Conservation (phyloP, 2,797 vertebrate genomes). For the Bucorvus abyssinicus region DNA sequence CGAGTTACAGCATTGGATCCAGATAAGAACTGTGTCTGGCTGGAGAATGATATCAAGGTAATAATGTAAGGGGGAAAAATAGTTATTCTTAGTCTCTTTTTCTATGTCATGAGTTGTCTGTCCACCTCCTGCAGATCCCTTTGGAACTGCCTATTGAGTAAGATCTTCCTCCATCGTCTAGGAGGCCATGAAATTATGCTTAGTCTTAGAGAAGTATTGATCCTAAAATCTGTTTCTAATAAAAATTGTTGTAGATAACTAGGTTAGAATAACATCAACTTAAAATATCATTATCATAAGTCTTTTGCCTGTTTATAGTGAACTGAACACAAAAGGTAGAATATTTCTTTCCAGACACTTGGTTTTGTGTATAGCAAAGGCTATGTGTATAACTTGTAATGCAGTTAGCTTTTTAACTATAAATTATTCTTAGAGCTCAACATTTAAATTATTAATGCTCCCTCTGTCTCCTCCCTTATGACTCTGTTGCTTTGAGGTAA, state of each 20-base stretch:
- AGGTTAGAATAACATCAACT: not conserved
- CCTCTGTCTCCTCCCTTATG: not conserved
- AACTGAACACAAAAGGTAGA: not conserved
- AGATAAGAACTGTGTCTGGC: constrained; percentile 84
- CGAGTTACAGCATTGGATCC: constrained; percentile 87
- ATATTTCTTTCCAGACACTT: not conserved
- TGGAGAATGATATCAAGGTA: constrained; percentile 85
- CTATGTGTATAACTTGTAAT: not conserved
- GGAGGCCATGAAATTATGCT: not conserved
- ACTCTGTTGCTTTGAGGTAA: not conserved
- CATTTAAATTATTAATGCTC: not conserved
- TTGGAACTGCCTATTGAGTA: not conserved
- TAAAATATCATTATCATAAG: not conserved
- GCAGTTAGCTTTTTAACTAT: not conserved
- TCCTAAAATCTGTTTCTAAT: not conserved
- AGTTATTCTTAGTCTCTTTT: not conserved
- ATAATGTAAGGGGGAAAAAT: not conserved
- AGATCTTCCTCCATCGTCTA: not conserved
- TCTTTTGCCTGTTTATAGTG: not conserved
- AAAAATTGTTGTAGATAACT: not conserved
- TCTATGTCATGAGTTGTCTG: not conserved
- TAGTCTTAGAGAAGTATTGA: not conserved
- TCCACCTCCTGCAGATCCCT: not conserved
- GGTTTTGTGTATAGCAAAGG: not conserved
- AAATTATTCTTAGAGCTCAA: not conserved